Evolutionary conservation across 1,140 invertebrate genomes (phyloP).

Genomic region (Philopotamus ludificatus): DNA sequence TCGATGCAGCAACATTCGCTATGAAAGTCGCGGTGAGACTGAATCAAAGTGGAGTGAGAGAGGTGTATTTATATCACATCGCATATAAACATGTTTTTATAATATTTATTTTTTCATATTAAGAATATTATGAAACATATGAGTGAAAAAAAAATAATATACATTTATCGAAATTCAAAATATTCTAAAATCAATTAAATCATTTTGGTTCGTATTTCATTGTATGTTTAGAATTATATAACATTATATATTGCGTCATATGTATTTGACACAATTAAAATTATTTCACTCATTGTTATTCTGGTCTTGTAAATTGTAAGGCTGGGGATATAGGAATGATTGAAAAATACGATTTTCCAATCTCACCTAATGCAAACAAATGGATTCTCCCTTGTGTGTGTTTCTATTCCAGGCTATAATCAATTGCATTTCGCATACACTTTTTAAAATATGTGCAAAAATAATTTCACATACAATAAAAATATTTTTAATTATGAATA

Average conservation of each 20-base stretch:
- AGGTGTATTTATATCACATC: too few species aligned
- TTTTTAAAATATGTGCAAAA: background rate
- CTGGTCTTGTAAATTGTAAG: background rate
- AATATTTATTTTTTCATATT: background rate
- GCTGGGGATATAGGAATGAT: constrained; percentile 7
- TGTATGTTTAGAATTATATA: background rate
- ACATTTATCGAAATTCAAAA: background rate
- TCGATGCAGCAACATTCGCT: too few species aligned
- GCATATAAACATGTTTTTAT: too few species aligned
- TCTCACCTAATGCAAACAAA: constrained; percentile 24
- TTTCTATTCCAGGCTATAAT: background rate
- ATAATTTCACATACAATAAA: too few species aligned
- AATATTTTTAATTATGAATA: too few species aligned
- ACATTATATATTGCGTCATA: background rate
- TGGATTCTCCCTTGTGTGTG: constrained; percentile 3
- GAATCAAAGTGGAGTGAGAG: too few species aligned
- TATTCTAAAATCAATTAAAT: too few species aligned
- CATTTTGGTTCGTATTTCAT: too few species aligned
- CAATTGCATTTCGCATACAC: background rate
- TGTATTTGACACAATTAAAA: background rate
- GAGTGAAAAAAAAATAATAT: background rate
- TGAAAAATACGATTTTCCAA: constrained; percentile 25
- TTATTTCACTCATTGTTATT: constrained; percentile 1
- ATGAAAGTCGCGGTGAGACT: too few species aligned
- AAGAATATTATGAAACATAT: background rate